Base-by-base conservation (phyloP, 2,888 invertebrate genomes). In the Ceriagrion tenellum region DNA sequence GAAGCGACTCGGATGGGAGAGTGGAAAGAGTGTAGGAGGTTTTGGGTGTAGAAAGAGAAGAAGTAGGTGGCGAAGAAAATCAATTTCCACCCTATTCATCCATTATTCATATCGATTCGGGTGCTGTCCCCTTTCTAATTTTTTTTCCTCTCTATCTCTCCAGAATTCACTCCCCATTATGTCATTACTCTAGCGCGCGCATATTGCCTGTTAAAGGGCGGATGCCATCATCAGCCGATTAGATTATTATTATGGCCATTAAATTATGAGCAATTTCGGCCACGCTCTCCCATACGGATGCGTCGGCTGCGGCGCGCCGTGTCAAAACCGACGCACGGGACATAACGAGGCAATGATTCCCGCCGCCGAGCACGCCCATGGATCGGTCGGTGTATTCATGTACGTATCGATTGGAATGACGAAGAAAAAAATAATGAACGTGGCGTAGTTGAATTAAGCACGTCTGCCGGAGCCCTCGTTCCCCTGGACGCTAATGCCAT, bases 61-160 rank as follows among this genome's bases (percentile, higher is more conserved):
- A 88, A 47, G 69, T 69, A 26, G 69, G 26, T 69, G 69, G 69
- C 69, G 47, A 8, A 81, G 81, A 81, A 81, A 81, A 81, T 81
- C 81, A 81, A 81, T 81, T 81, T 81, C 35, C 81, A 81, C 35
- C 1, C 35, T 81, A 81, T 81, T 35, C 81, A 81, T 81, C 81
- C 81, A 81, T 81, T 35, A 81, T 81, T 81, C 81, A 81, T 59
- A 59, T 26, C 81, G 81, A 81, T 35, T 18, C 81, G 8, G 69
- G 69, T n/a, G n/a, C 69, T 69, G 69, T n/a, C 69, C 69, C 26
- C 26, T 26, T 26, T 8, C 47, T 8, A 2, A 2, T 47, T 47
- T 47, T 8, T 4, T 20, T 59, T 20, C 13, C 12, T 20, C 12
- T 20, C 59, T 59, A 6, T 59, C 20, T 20, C 59, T 59, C 59